phyloP scores from a whole-genome alignment of 2,888 invertebrate species.

The Heliconius cydno region DNA sequence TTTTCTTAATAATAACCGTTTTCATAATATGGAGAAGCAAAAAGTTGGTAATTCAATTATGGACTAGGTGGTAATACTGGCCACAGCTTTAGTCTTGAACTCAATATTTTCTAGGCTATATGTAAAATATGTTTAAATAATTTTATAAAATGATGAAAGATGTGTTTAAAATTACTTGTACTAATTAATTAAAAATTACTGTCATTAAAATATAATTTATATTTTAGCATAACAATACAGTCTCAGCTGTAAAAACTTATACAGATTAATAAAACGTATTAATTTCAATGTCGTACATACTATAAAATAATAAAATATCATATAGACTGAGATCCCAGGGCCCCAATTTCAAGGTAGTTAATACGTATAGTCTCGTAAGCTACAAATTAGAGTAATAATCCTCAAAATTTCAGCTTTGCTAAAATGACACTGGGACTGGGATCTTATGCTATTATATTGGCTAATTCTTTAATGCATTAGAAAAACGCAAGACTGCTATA shows the following conservation, averaged over 20 bases:
- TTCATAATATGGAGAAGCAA: background rate
- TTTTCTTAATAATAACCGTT: background rate
- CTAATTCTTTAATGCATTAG: background rate
- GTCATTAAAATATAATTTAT: slow-evolving; percentile 7
- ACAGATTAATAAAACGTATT: slow-evolving; percentile 15
- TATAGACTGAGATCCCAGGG: too few relatives aligned
- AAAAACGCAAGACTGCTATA: too few relatives aligned
- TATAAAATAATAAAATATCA: background rate
- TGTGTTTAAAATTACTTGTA: background rate
- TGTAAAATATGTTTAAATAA: slow-evolving; percentile 5
- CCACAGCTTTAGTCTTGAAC: background rate
- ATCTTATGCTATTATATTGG: background rate
- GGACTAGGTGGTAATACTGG: background rate
- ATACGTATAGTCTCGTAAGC: too few relatives aligned
- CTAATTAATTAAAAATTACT: background rate
- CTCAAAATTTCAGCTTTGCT: too few relatives aligned
- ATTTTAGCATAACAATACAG: slow-evolving; percentile 6
- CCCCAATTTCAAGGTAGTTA: too few relatives aligned
- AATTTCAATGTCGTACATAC: background rate
- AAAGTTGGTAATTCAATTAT: background rate
- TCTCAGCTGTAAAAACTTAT: slow-evolving; percentile 6
- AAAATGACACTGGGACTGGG: too few relatives aligned
- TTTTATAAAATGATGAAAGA: slow-evolving; percentile 9
- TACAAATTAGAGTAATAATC: too few relatives aligned
- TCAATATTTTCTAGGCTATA: slow-evolving; percentile 5